These are phyloP conservation scores for Meriones psammophilus DNA, from an alignment of 2,797 vertebrate species.

Conservation along the genomic window DNA sequence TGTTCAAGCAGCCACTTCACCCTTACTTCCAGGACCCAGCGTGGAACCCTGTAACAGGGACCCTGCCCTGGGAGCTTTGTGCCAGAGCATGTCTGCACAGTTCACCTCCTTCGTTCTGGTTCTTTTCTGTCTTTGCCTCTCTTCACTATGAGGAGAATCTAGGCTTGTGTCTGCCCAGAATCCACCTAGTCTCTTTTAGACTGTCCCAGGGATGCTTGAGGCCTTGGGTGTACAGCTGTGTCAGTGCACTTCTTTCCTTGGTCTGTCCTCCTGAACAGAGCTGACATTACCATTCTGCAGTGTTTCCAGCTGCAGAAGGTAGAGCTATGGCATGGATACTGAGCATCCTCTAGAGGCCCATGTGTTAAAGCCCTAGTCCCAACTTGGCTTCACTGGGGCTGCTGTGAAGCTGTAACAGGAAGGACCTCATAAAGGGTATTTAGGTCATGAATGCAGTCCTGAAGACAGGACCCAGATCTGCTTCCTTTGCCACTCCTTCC, in stretches of 20 bases:
- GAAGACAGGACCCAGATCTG: neutral
- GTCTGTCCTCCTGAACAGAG: neutral
- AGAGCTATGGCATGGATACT: neutral
- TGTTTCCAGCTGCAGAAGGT: neutral
- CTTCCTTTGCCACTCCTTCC: neutral
- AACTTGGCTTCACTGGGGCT: neutral
- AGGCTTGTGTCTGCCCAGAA: neutral
- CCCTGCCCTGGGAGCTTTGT: no score
- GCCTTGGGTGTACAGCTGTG: neutral
- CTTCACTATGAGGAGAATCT: fast-evolving
- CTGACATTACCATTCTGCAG: neutral
- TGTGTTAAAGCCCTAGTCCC: neutral
- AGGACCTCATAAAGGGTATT: neutral
- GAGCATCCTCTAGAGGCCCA: neutral
- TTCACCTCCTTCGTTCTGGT: neutral
- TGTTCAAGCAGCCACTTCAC: neutral
- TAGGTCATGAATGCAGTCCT: neutral
- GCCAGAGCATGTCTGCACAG: fast-evolving
- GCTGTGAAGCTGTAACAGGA: neutral
- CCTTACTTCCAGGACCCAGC: neutral
- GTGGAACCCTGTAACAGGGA: neutral
- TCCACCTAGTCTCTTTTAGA: neutral
- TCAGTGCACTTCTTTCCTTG: neutral
- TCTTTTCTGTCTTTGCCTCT: neutral
- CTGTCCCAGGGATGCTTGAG: neutral